These are phyloP conservation scores for Cheirogaleus medius DNA, from an alignment of 2,113 vertebrate species.

Conservation along the genomic window DNA sequence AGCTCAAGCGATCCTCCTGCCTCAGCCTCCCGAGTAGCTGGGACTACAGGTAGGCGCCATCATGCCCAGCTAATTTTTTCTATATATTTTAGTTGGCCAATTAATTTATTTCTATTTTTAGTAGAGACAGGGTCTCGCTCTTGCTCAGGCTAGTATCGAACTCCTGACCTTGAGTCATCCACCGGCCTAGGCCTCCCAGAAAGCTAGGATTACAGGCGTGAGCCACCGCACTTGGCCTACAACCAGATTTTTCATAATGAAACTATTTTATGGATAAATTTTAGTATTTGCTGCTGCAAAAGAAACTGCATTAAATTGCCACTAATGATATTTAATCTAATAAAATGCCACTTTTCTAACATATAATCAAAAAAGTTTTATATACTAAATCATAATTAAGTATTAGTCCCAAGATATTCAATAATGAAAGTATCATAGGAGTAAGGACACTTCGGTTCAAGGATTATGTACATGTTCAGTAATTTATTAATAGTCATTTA, in stretches of 20 bases:
- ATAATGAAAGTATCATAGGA: background rate
- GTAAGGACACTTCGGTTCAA: background rate
- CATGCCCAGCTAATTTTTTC: too few relatives aligned
- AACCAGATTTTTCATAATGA: background rate
- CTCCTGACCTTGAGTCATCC: too few relatives aligned
- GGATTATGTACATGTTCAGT: fast-evolving
- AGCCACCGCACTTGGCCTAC: too few relatives aligned
- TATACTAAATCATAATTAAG: background rate
- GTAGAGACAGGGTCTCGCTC: too few relatives aligned
- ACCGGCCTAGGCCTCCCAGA: too few relatives aligned
- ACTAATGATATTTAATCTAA: background rate
- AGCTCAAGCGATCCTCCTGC: too few relatives aligned
- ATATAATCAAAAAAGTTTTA: background rate
- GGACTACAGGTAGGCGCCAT: too few relatives aligned
- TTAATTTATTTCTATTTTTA: too few relatives aligned
- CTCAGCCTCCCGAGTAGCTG: too few relatives aligned
- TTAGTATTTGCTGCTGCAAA: background rate
- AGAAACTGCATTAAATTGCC: background rate
- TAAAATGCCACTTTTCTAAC: background rate
- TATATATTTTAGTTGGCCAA: too few relatives aligned
- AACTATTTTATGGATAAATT: background rate
- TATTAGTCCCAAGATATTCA: background rate
- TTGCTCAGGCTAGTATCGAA: too few relatives aligned
- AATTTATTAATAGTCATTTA: background rate
- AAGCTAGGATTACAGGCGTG: too few relatives aligned